Percentiles rank a stretch among this genome's conserved stretches.
Conservation (phyloP, 2,113 vertebrate species). For the Rana temporaria region DNA sequence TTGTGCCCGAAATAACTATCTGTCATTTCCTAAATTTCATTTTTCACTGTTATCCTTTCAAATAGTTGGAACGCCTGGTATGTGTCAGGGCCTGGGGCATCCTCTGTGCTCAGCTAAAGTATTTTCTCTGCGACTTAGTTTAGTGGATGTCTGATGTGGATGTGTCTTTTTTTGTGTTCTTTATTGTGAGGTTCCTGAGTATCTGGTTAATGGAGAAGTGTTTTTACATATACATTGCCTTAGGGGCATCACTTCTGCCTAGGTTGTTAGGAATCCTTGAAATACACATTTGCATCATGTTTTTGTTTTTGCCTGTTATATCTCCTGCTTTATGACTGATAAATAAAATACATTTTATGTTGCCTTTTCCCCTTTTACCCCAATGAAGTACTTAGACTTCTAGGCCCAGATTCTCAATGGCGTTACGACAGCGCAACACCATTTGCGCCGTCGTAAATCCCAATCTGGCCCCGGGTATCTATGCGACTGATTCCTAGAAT, state of each 20-base stretch:
- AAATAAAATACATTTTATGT: too few species aligned
- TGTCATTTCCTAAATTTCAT: slow-evolving; percentile 48
- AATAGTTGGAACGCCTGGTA: slow-evolving; percentile 28
- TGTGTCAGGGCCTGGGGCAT: slow-evolving; percentile 37
- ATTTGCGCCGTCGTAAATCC: too few species aligned
- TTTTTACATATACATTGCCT: slow-evolving; percentile 1
- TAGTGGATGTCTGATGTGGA: not conserved
- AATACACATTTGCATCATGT: too few species aligned
- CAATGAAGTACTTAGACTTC: too few species aligned
- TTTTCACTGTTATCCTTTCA: slow-evolving; percentile 25
- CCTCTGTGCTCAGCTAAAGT: not conserved
- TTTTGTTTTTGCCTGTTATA: too few species aligned
- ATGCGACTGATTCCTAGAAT: too few species aligned
- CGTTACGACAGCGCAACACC: too few species aligned
- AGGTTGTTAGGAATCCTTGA: too few species aligned
- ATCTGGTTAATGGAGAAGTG: not conserved
- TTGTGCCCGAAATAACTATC: slow-evolving; percentile 40
- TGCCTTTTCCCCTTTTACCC: too few species aligned
- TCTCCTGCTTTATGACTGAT: too few species aligned
- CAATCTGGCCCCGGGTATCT: too few species aligned
- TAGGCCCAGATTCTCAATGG: too few species aligned
- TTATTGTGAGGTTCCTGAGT: not conserved
- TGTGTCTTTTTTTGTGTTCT: not conserved
- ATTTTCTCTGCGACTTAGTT: slow-evolving; percentile 18
- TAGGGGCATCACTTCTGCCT: not conserved